Percentiles rank a stretch among this genome's conserved stretches.
phyloP scores from a whole-genome alignment of 2,113 vertebrate species.

The Callipepla squamata region DNA sequence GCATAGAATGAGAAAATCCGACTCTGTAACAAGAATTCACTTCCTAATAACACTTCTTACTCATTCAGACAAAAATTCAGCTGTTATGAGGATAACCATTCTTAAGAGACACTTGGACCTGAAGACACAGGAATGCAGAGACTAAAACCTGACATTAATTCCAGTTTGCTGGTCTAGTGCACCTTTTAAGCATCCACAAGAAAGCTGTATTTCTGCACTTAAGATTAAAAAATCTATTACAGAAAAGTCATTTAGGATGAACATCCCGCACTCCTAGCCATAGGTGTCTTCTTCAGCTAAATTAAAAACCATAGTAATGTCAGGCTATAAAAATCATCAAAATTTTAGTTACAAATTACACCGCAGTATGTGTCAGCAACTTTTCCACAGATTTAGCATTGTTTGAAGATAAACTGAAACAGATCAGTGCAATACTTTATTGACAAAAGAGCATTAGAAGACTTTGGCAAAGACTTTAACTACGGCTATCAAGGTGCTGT shows the following conservation, averaged over 20 bases:
- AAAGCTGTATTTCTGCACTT: slow-evolving; percentile 28
- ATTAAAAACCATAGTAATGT: slow-evolving; percentile 44
- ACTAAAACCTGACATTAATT: slow-evolving; percentile 53
- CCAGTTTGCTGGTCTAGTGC: slow-evolving; percentile 40
- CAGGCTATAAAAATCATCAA: slow-evolving; percentile 52
- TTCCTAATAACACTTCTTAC: slow-evolving; percentile 19
- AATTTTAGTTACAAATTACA: slow-evolving; percentile 47
- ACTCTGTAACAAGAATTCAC: background rate
- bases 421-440: slow-evolving; percentile 16
- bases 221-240: slow-evolving; percentile 58
- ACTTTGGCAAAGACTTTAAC: slow-evolving; percentile 2
- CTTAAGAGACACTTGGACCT: slow-evolving; percentile 37
- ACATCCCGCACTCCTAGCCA: background rate
- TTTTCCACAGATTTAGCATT: slow-evolving; percentile 62
- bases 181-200: slow-evolving; percentile 49
- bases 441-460: slow-evolving; percentile 31
- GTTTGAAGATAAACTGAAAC: slow-evolving; percentile 51
- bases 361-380: slow-evolving; percentile 11
- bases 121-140: slow-evolving; percentile 44
- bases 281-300: slow-evolving; percentile 54
- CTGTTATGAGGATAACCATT: slow-evolving; percentile 13
- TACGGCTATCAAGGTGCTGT: background rate
- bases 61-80: slow-evolving; percentile 53
- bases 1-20: background rate
- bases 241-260: slow-evolving; percentile 48